These are phyloP conservation scores for Siderastrea siderea DNA, from an alignment of 92 coral and sea anemone species.

Conservation along the genomic window DNA sequence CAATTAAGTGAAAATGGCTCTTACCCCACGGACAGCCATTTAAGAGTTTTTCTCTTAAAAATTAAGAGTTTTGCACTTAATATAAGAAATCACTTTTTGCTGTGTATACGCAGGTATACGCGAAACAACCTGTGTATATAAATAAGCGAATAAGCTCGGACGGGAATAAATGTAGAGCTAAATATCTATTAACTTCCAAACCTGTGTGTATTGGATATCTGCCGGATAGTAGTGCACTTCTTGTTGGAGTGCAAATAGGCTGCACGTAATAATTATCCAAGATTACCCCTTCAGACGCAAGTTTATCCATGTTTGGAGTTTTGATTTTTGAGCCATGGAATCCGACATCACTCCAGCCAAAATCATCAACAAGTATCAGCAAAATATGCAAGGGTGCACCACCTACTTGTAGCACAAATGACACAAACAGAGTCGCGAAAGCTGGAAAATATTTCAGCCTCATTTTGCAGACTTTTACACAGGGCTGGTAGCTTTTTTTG, in stretches of 20 bases:
- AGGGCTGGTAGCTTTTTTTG: not conserved
- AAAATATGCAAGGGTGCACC: constrained; percentile 1
- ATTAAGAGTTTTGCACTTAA: too few species aligned
- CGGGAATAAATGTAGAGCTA: too few species aligned
- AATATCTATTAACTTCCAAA: not conserved
- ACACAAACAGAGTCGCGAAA: not conserved
- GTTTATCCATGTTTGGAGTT: constrained; percentile 27
- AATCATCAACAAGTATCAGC: constrained; percentile 16
- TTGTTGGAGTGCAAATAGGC: constrained; percentile 12
- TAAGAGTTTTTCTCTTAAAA: too few species aligned
- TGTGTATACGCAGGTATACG: too few species aligned
- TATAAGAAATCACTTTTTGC: too few species aligned
- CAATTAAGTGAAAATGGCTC: too few species aligned
- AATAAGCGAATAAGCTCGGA: too few species aligned
- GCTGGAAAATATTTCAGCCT: not conserved
- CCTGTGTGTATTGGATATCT: constrained; percentile 37
- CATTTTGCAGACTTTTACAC: not conserved
- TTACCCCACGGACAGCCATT: too few species aligned
- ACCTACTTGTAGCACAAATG: not conserved
- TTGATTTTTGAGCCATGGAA: not conserved
- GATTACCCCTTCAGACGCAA: constrained; percentile 27
- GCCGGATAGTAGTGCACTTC: constrained; percentile 1
- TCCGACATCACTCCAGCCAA: constrained; percentile 39
- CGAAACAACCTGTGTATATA: too few species aligned
- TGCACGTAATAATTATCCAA: constrained; percentile 14